Conservation (phyloP, 2,113 vertebrate genomes). For the Leptodactylus fuscus region DNA sequence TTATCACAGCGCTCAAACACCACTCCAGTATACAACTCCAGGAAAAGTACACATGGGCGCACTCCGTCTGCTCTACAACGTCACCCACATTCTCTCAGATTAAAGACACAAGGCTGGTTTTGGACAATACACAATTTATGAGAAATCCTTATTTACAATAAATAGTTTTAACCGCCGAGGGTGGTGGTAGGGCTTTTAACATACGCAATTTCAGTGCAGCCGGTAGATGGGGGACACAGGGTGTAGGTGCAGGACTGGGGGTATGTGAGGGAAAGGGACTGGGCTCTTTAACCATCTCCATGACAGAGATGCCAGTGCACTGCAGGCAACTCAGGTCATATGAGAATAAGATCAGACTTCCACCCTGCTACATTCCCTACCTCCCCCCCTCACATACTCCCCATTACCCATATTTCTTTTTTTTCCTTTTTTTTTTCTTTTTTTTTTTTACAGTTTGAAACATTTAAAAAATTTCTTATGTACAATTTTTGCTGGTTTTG, state of each 20-base stretch:
- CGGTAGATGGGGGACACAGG: conserved; percentile 47
- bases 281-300: conserved; percentile 36
- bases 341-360: conserved; percentile 34
- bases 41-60: neutral
- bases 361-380: conserved; percentile 25
- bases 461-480: conserved; percentile 59
- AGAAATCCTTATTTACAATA: conserved; percentile 61
- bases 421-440: too few relatives aligned
- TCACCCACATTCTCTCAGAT: neutral
- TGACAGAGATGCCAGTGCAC: conserved; percentile 40
- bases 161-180: conserved; percentile 59
- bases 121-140: conserved; percentile 61
- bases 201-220: conserved; percentile 60
- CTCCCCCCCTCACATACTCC: conserved; percentile 52
- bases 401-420: conserved; percentile 35
- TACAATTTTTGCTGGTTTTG: conserved; percentile 58
- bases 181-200: conserved; percentile 51
- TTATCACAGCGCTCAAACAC: neutral
- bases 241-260: conserved; percentile 43
- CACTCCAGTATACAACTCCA: conserved; percentile 3
- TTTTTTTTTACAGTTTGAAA: conserved; percentile 48
- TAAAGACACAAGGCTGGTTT: conserved; percentile 27
- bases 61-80: neutral
- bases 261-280: conserved; percentile 42
- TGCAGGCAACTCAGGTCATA: conserved; percentile 35